Conservation (phyloP, 2,113 vertebrate genomes). For the Heptranchias perlo region DNA sequence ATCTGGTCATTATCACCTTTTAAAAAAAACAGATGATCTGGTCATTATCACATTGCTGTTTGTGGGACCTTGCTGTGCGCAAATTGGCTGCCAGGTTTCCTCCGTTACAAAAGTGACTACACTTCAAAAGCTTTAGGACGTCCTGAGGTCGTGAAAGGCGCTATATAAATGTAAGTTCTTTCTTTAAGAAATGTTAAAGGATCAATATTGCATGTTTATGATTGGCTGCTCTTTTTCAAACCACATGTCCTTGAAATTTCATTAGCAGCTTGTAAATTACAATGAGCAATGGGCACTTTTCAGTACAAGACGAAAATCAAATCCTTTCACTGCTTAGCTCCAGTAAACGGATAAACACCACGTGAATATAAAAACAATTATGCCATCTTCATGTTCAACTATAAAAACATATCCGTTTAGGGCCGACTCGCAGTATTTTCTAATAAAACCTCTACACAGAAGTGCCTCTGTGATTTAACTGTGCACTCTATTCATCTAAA, state of each 20-base stretch:
- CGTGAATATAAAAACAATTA: not conserved
- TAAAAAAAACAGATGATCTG: no score
- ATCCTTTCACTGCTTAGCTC: not conserved
- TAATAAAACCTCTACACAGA: not conserved
- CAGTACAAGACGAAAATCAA: not conserved
- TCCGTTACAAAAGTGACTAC: not conserved
- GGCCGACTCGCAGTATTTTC: not conserved
- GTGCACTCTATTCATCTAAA: not conserved
- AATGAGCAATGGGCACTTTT: not conserved
- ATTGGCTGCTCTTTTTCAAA: not conserved
- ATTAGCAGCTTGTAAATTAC: not conserved
- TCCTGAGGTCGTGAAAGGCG: not conserved
- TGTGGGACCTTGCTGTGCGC: not conserved
- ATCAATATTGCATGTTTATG: not conserved
- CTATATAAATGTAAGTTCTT: not conserved
- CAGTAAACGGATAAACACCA: not conserved
- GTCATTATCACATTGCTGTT: not conserved
- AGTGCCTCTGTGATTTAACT: slow-evolving; percentile 3
- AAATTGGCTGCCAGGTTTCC: not conserved
- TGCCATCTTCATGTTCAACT: not conserved
- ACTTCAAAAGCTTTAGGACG: not conserved
- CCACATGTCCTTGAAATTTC: not conserved
- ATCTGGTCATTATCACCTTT: not conserved
- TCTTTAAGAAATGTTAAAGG: not conserved
- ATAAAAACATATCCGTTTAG: not conserved